Evolutionary conservation across 2,797 vertebrate species (phyloP), one percentile per base, ranked within the genome.

Genomic region (Sebastes kiyomatsui): DNA sequence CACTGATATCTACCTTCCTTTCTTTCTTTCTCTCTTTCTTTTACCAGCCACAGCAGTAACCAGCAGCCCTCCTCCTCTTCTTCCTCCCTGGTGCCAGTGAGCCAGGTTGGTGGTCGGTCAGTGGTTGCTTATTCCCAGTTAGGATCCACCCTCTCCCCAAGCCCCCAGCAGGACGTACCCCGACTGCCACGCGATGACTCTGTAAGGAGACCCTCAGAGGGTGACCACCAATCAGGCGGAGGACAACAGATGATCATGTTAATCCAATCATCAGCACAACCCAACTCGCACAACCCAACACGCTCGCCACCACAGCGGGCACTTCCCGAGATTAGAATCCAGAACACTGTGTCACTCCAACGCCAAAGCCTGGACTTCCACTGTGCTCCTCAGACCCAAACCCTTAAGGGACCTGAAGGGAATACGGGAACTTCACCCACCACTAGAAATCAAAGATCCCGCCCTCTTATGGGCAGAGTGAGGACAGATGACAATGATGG

Each of bases 1-100:
- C 42, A 46, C 42, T 46, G 42, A 46, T 52, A 52, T 52, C 8
- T 52, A 52, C 20, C 9, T 32, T 33, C 65, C 8, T 76, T 13
- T 85, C 23, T 76, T 13, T 84, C 7, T 32, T 33, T 79, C 8
- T 77, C 11, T 75, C 27, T 80, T 3, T 85, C 23, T 58, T 79
- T 84, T 35, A 18, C 23, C 55, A 86, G 67, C 74, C 60, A 80
- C 69, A 88, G 72, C 82, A 87, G 70, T 80, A 94, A 79, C 85
- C 94, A 93, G 87, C 93, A 93, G 84, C 93, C 94, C 6, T 94
- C 90, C 18, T 93, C 91, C 0, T 93, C 92, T 7, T 96, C 92
- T 30, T 90, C 94, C 25, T 91, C 93, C 0, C 56, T 92, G n/a
- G 83, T 68, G 49, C 87, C 85, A 64, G 88, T 94, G 81, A 87